Conservation (phyloP, 2,888 invertebrate species). For the Drepana falcataria region DNA sequence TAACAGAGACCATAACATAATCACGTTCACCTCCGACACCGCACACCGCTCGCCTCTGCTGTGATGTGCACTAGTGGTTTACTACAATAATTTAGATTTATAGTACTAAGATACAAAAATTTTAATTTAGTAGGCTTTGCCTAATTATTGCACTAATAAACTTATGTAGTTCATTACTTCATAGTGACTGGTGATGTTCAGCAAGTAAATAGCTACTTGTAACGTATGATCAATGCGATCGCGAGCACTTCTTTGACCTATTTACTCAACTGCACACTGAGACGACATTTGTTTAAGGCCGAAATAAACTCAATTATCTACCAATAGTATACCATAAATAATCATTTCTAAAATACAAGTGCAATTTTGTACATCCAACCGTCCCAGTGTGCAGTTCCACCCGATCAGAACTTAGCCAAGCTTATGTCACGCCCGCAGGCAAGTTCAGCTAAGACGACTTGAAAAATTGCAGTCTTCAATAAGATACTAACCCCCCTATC, state of each 20-base stretch:
- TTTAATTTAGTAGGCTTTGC: constrained; percentile 73
- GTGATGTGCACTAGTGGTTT: constrained; percentile 17
- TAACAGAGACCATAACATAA: constrained; percentile 24
- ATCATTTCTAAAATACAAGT: constrained; percentile 16
- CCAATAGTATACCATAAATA: constrained; percentile 13
- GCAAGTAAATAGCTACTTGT: constrained; percentile 45
- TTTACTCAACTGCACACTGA: constrained; percentile 32
- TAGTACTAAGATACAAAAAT: constrained; percentile 67
- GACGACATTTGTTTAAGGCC: constrained; percentile 5
- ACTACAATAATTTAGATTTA: constrained; percentile 52
- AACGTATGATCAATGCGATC: constrained; percentile 15
- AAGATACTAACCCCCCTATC: constrained; percentile 60
- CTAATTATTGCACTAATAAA: constrained; percentile 75
- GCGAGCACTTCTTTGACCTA: constrained; percentile 21
- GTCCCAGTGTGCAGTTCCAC: constrained; percentile 36
- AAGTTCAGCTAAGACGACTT: constrained; percentile 58
- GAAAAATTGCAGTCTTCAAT: constrained; percentile 75
- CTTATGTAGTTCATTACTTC: constrained; percentile 62
- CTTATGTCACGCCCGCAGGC: constrained; percentile 56
- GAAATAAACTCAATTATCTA: background rate
- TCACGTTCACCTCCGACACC: constrained; percentile 26
- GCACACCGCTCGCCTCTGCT: constrained; percentile 23
- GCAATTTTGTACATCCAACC: constrained; percentile 14
- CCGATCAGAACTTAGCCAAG: constrained; percentile 35
- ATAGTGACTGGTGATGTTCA: constrained; percentile 51